Base-by-base conservation (phyloP, 2,888 invertebrate genomes). In the Habroteleia sp. region DNA sequence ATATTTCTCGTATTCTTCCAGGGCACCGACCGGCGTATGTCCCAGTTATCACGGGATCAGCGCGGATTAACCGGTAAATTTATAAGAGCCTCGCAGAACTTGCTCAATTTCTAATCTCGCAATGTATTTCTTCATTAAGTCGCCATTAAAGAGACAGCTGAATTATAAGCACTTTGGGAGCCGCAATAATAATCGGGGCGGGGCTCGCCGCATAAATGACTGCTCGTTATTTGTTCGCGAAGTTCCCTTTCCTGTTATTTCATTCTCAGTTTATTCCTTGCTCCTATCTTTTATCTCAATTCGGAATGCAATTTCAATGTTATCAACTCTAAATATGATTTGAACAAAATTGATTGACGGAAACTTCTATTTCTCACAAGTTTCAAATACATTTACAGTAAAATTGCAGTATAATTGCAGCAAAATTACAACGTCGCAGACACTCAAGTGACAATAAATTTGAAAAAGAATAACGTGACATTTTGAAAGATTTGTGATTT, bases 41-140 rank as follows among this genome's bases (percentile, higher is more conserved):
- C 81, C 77, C 78, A 80, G 84, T 86, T 86, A 84, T 82, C 79
- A 80, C 76, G 76, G 84, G 82, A 86, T 86, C 85, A 82, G 78
- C 80, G 68, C 50, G 83, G 83, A 82, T 85, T 85, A 84, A 77
- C 65, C 20, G 42, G 69, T 79, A 82, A 84, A 85, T 85, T 86
- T 85, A 85, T 68, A 68, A 68, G 58, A 54, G 13, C 6, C 60
- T 54, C 46, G 16, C 44, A 62, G 56, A 74, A 74, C 56, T 74
- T 69, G 66, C 54, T 60, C 62, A 68, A 68, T 74, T 60, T 74
- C 73, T 66, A 73, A 73, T 66, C 65, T 54, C 66, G 16, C 41
- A 14, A 42, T 68, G 63, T 72, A 72, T 72, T 73, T 73, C 72
- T 65, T 65, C 72, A 65, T 73, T 65, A 73, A 65, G 58, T 63